Evolutionary conservation across 2,113 vertebrate genomes (phyloP), one percentile per base, ranked within the genome.

Genomic region (Sylvietta virens): DNA sequence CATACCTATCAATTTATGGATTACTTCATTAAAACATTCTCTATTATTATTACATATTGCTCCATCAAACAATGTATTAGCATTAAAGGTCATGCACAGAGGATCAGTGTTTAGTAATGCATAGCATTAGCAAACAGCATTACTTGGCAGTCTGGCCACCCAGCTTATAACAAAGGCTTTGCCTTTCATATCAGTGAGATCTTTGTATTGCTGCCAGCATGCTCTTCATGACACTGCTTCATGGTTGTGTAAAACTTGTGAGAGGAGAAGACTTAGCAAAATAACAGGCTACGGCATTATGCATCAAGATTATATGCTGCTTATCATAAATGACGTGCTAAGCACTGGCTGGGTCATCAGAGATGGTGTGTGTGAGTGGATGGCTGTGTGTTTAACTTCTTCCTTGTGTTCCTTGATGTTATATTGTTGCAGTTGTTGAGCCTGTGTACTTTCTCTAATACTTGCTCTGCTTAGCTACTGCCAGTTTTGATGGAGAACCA

Each of bases 201-300:
- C 96, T 96, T 97, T 96, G 92, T 86, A 42, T 88, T 85, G 66
- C 92, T 97, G 95, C 90, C 95, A 95, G 88, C 90, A 65, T 57
- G 92, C 84, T 91, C 77, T 92, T 77, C 88, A 89, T 93, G 95
- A 71, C 65, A 66, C 87, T 93, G 73, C 89, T 91, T 96, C 94
- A 76, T 88, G 80, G 54, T 44, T 88, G 66, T 94, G 61, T 92
- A 88, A 92, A 95, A 87, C 89, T 86, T 96, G 84, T 87, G 83
- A 94, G 90, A 96, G 70, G 60, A 70, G 88, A 90, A 91, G 67
- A 84, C 54, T 85, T 87, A 45, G 2, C 92, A 90, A 96, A 97
- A 82, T 84, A 94, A 70, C 71, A 94, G 69, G 31, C 74, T 57
- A 14, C 4, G 10, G 81, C 90, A 88, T 94, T 97, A 90, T 86